These are phyloP conservation scores for Drosophila kokeensis DNA, from an alignment of 2,888 invertebrate species.

Conservation along the genomic window DNA sequence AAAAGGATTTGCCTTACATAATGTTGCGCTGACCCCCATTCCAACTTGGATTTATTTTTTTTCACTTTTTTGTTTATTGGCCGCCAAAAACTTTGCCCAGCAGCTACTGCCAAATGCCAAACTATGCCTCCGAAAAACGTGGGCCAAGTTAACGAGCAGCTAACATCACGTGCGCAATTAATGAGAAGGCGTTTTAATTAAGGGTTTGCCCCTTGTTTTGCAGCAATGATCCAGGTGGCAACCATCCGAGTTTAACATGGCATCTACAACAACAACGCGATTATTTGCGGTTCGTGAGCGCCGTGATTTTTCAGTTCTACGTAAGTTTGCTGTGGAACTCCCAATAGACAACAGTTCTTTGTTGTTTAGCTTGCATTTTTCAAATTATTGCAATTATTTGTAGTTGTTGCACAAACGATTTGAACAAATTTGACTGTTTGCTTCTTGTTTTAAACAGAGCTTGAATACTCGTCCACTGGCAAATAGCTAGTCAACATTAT, in stretches of 20 bases:
- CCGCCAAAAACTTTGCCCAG: constrained; percentile 63
- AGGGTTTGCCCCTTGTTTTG: constrained; percentile 19
- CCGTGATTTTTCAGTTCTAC: constrained; percentile 10
- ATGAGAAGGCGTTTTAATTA: constrained; percentile 73
- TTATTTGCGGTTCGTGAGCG: constrained; percentile 7
- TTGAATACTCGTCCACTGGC: neutral
- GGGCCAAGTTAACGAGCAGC: constrained; percentile 70
- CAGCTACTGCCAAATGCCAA: constrained; percentile 41
- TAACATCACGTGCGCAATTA: constrained; percentile 76
- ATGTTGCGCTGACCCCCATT: constrained; percentile 60
- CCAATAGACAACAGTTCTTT: neutral
- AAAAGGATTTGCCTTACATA: constrained; percentile 79
- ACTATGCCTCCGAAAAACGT: constrained; percentile 63
- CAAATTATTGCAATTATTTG: neutral
- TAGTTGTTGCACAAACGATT: neutral
- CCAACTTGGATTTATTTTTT: constrained; percentile 16
- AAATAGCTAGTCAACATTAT: neutral
- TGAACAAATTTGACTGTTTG: neutral
- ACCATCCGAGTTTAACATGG: constrained; percentile 1
- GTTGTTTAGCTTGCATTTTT: neutral
- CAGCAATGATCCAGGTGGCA: constrained; percentile 25
- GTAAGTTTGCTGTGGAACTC: neutral
- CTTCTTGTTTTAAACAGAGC: neutral
- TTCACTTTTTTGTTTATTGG: constrained; percentile 34
- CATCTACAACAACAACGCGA: constrained; percentile 1